phyloP scores from a whole-genome alignment of 2,888 invertebrate genomes.

The Lasiommata megera region DNA sequence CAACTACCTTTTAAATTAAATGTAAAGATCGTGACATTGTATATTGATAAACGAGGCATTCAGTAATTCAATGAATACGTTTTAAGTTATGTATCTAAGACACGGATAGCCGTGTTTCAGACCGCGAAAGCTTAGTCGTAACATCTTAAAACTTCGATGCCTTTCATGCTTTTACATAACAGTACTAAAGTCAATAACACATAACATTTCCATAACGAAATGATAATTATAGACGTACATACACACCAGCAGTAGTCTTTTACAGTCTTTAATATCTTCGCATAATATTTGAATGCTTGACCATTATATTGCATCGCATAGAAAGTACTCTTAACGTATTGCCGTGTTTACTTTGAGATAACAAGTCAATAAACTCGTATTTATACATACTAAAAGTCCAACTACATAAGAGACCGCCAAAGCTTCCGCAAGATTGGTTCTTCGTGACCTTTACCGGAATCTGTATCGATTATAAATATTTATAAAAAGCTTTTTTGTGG shows the following conservation, averaged over 20 bases:
- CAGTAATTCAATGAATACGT: neutral
- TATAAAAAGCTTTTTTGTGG: too few relatives aligned
- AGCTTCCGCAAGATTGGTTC: neutral
- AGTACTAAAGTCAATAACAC: neutral
- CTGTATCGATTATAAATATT: too few relatives aligned
- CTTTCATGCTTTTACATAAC: neutral
- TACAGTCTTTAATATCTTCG: slow-evolving; percentile 8
- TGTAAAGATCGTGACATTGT: neutral
- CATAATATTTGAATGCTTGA: neutral
- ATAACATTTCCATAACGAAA: slow-evolving; percentile 32
- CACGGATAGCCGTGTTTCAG: neutral
- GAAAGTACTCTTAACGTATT: slow-evolving; percentile 1
- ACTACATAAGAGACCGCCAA: neutral
- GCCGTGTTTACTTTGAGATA: slow-evolving; percentile 5
- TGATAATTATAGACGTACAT: slow-evolving; percentile 22
- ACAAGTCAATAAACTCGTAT: neutral
- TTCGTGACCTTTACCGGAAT: too few relatives aligned
- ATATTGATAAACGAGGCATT: neutral
- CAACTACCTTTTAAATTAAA: neutral
- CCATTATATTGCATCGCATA: neutral
- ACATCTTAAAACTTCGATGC: neutral
- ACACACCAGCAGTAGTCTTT: neutral
- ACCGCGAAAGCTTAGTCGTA: neutral
- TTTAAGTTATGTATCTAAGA: too few relatives aligned
- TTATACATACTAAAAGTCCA: neutral